Base-by-base conservation (phyloP, 2,797 vertebrate species). In the Dallia pectoralis region DNA sequence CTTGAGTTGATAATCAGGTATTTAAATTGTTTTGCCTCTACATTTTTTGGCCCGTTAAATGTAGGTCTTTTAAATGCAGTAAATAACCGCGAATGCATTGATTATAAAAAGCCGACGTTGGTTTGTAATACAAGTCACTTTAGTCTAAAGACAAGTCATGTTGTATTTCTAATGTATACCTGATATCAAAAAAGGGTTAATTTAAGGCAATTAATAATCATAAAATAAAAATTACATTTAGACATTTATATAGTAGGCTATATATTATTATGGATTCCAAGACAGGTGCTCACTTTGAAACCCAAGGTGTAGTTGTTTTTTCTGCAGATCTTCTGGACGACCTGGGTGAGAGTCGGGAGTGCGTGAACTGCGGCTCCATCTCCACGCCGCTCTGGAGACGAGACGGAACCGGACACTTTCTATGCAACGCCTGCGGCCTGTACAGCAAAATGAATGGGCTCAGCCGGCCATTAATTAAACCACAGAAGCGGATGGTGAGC, bases 381-480 rank as follows among this genome's bases (percentile, higher is more conserved):
- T 97, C 98, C 90, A 99, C 97, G 80, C 97, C 97, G 49, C 92
- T 99, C 11, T 99, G 97, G 97, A 95, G 97, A 88, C 95, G 97
- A 79, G 97, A 99, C 82, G 97, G 97, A 87, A 99, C 97, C 3
- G 97, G 97, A 0, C 95, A 99, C 94, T 99, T 98, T 91, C 94
- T 99, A 83, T 99, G 97, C 90, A 99, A 99, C 84, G 97, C 97
- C 84, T 99, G 97, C 83, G 97, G 97, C 84, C 95, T 99, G 64
- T 99, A 99, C 91, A 98, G 96, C 94, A 99, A 98, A 91, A 97
- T 98, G 96, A 99, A 99, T 84, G 97, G 97, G 25, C 95, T 99
- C 76, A 99, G 97, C 89, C 92, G 97, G 81, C 97, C 97, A 77
- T 94, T 99, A 88, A 99, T 99, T 92, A 99, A 99, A 89, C 96